Conservation (phyloP, 2,113 vertebrate genomes). For the Ctenomys sociabilis region DNA sequence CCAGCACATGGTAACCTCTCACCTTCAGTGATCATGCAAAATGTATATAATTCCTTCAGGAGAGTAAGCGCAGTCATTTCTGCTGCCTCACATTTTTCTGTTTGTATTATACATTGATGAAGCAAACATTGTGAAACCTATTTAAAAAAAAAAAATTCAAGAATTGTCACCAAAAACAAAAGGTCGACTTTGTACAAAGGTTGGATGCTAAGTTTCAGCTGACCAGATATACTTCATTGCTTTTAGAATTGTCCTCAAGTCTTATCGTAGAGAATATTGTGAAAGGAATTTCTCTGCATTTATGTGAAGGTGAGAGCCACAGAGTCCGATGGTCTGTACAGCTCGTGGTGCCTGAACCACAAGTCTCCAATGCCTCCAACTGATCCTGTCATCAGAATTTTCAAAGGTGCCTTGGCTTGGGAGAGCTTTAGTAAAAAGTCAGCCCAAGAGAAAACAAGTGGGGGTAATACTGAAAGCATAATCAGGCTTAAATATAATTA, state of each 20-base stretch:
- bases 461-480: background rate
- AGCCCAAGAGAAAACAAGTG: background rate
- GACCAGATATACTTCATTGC: too few relatives aligned
- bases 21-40: background rate
- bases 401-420: background rate
- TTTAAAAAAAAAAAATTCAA: too few relatives aligned
- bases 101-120: background rate
- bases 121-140: background rate
- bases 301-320: background rate
- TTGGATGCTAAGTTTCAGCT: background rate
- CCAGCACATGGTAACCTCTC: background rate
- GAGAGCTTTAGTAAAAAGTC: background rate
- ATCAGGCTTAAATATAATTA: background rate
- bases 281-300: background rate
- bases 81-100: background rate
- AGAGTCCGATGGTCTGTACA: background rate
- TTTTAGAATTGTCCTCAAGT: background rate
- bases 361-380: accelerated
- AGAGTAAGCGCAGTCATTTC: background rate
- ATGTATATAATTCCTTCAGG: background rate
- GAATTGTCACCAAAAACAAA: background rate
- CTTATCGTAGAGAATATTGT: background rate
- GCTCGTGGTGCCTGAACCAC: too few relatives aligned
- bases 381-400: background rate
- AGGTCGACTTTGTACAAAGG: background rate